Percentiles rank a stretch among this genome's conserved stretches.
phyloP scores from a whole-genome alignment of 2,113 vertebrate genomes.

The Petromus typicus region DNA sequence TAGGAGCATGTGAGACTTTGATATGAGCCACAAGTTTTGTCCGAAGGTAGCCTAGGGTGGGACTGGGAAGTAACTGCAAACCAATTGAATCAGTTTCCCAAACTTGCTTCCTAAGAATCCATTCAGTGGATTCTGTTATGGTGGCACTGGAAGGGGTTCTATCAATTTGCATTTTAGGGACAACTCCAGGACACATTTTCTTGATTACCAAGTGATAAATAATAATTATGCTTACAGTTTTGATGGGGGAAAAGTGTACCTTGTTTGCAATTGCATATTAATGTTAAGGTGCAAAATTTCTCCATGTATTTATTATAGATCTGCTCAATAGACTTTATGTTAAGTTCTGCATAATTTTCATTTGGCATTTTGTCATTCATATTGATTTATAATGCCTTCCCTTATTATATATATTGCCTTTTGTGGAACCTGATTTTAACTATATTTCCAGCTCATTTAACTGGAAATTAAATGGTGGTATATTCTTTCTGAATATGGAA shows the following conservation, averaged over 20 bases:
- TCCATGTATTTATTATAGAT: neutral
- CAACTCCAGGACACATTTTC: neutral
- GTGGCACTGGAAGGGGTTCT: neutral
- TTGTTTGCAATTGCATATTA: conserved; percentile 21
- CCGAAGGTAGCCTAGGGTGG: neutral
- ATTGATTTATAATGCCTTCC: neutral
- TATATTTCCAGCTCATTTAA: conserved; percentile 18
- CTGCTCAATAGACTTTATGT: neutral
- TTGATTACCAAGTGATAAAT: neutral
- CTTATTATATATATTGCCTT: neutral
- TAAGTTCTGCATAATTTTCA: conserved; percentile 16
- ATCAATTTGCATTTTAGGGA: neutral
- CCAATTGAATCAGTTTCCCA: neutral
- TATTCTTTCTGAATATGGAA: neutral
- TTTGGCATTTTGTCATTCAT: neutral
- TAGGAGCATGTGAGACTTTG: neutral
- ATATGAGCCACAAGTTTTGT: neutral
- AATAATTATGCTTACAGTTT: neutral
- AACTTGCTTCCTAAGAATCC: neutral
- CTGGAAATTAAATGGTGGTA: neutral
- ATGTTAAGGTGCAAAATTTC: neutral
- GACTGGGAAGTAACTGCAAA: neutral
- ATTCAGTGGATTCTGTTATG: neutral
- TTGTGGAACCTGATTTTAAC: conserved; percentile 32
- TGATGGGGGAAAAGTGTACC: neutral